Evolutionary conservation across 2,113 vertebrate species (phyloP).

Genomic region (Ptilorrhoa leucosticta): DNA sequence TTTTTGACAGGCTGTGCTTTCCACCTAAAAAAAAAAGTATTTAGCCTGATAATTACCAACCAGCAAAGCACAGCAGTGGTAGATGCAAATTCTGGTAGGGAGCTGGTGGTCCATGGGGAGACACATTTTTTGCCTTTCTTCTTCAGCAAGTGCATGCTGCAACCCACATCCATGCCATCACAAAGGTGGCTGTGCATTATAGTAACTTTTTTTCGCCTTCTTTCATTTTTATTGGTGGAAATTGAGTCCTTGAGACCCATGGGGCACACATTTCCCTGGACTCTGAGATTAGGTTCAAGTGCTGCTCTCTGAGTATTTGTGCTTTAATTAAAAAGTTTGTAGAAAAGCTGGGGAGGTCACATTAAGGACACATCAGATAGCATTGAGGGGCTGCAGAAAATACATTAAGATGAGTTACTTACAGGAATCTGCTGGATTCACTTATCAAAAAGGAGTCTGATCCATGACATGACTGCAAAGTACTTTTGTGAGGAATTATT

Average conservation of each 20-base stretch:
- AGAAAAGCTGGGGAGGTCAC: neutral
- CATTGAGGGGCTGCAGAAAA: neutral
- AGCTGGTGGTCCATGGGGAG: neutral
- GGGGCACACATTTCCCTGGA: rapidly evolving
- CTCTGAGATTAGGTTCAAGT: neutral
- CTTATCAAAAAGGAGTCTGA: neutral
- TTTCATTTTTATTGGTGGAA: neutral
- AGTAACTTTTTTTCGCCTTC: neutral
- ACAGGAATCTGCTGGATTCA: neutral
- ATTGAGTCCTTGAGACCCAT: neutral
- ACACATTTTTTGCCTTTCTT: neutral
- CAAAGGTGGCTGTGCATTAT: neutral
- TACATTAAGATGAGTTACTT: neutral
- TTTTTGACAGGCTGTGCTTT: neutral
- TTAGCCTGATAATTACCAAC: neutral
- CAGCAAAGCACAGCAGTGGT: neutral
- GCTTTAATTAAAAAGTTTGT: neutral
- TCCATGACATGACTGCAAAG: neutral
- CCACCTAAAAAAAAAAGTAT: neutral
- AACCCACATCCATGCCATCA: neutral
- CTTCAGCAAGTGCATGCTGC: neutral
- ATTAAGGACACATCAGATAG: neutral
- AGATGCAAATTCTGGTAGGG: neutral
- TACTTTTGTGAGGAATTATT: neutral
- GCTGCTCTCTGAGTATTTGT: neutral